Base-by-base conservation (phyloP, 1,140 invertebrate genomes). In the Drosophila kepulauana region DNA sequence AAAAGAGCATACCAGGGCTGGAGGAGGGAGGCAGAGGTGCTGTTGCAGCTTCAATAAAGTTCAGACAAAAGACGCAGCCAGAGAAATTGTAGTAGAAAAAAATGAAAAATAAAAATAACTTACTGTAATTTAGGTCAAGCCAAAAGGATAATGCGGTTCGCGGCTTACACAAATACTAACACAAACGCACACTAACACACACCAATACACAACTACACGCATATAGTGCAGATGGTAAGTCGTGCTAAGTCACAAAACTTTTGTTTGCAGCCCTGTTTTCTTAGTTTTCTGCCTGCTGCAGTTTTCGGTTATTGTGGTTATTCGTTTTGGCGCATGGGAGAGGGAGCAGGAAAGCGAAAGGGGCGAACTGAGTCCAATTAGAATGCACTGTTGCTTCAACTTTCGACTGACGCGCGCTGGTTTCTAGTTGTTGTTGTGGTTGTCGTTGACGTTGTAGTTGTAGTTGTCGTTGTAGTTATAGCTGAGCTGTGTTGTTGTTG, bases 61-160 rank as follows among this genome's bases (percentile, higher is more conserved):
- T 81, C 52, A 35, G 52, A 85, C 82, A 78, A 79, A 84, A 67
- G 68, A 70, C 30, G 59, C 56, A 72, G 35, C 7, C 6, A 38
- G 10, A 38, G 35, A 38, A 38, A 38, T 38, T 10, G 2, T 38
- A 38, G 8, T 25, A 38, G 62, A 30, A 45, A 64, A 66, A 66
- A 62, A 38, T 46, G 49, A 74, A 78, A 69, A 46, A 52, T 54
- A 56, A 57, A 57, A 38, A 65, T 52, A 65, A 65, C 16, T 56
- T 20, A 57, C 49, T 30, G 49, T 67, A 75, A 87, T 87, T 88
- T 82, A 71, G 82, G 84, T 87, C 82, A 87, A 87, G 77, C 79
- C 79, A 71, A 82, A 71, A 75, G 75, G 73, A 88, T 87, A 80
- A 80, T 88, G 73, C 70, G 73, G 67, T 78, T 82, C 67, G 70